phyloP scores from a whole-genome alignment of 2,888 invertebrate species.

The Stramonita haemastoma region DNA sequence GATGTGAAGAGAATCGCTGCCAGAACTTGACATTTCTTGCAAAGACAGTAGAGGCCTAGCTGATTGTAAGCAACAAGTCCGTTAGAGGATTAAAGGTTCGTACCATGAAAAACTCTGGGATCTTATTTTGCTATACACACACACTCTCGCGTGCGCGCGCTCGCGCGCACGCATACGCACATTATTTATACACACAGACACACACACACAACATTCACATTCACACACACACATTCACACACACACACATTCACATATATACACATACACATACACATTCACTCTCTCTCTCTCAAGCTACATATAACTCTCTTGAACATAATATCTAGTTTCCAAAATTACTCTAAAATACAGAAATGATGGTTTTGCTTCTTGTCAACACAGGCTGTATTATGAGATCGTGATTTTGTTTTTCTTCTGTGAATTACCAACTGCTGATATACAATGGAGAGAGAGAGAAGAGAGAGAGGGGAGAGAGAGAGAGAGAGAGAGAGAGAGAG shows the following conservation, averaged over 20 bases:
- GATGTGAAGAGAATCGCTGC: neutral
- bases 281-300: neutral
- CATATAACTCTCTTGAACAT: neutral
- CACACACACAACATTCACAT: too few relatives aligned
- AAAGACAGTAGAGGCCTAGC: neutral
- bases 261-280: neutral
- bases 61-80: neutral
- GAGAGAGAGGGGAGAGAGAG: neutral
- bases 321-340: neutral
- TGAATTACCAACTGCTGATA: neutral
- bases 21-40: neutral
- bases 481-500: slow-evolving; percentile 24
- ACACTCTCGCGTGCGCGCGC: too few relatives aligned
- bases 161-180: too few relatives aligned
- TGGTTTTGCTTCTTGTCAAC: neutral
- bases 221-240: neutral
- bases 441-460: neutral
- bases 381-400: too few relatives aligned
- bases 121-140: neutral
- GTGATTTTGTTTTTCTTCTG: too few relatives aligned
- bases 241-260: neutral
- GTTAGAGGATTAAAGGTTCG: neutral
- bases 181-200: too few relatives aligned
- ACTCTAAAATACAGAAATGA: neutral
- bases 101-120: neutral